phyloP scores from a whole-genome alignment of 2,797 vertebrate genomes.

The Poeciliopsis gracilis region DNA sequence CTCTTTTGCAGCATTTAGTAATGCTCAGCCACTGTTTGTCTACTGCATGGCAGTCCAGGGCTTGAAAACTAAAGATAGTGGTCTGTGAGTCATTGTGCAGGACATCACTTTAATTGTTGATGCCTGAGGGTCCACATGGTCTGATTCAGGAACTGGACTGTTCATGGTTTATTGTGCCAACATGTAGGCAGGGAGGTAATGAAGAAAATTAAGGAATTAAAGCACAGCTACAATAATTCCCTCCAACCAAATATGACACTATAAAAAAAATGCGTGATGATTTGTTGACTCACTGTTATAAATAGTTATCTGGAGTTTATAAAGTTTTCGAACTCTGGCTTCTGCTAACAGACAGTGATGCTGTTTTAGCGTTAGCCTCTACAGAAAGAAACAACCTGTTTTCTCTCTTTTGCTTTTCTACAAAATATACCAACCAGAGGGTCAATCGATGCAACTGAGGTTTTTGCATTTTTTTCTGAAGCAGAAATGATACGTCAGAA shows the following conservation, averaged over 20 bases:
- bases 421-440: not conserved
- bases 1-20: not conserved
- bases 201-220: conserved; percentile 39
- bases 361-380: not conserved
- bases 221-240: conserved; percentile 22
- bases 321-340: not conserved
- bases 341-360: not conserved
- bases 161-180: conserved; percentile 23
- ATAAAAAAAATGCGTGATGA: conserved; percentile 26
- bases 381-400: not conserved
- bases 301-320: conserved; percentile 23
- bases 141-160: conserved; percentile 27
- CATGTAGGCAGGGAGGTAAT: conserved; percentile 30
- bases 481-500: not conserved
- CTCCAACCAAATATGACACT: conserved; percentile 33
- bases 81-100: conserved; percentile 37
- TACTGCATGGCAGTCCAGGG: conserved; percentile 22
- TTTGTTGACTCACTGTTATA: conserved; percentile 23
- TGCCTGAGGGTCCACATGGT: conserved; percentile 37
- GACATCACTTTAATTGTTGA: conserved; percentile 47
- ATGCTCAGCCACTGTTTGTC: conserved; percentile 27
- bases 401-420: not conserved
- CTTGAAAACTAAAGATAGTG: conserved; percentile 34
- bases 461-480: not conserved
- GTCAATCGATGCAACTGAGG: not conserved